Percentiles rank a stretch among this genome's conserved stretches.
Evolutionary conservation across 2,888 invertebrate genomes (phyloP).

Genomic region (Ecdyonurus torrentis): DNA sequence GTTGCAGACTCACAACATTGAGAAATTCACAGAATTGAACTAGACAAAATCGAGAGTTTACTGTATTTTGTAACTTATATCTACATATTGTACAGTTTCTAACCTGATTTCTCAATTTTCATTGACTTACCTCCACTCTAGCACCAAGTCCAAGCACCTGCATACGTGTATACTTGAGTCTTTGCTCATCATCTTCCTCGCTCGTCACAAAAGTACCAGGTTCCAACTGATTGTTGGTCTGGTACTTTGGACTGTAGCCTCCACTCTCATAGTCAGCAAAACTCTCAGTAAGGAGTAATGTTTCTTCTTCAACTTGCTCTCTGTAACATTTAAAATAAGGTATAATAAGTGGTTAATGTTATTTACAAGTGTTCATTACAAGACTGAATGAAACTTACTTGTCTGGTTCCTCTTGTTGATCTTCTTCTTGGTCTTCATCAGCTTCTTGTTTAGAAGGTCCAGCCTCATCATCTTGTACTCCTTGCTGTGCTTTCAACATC

Average conservation of each 20-base stretch:
- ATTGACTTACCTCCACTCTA: slow-evolving; percentile 27
- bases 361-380: not conserved
- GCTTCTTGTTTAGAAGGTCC: slow-evolving; percentile 16
- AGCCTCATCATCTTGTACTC: slow-evolving; percentile 27
- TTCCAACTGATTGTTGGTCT: slow-evolving; percentile 45
- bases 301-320: slow-evolving; percentile 25
- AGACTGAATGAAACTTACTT: not conserved
- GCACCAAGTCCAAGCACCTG: slow-evolving; percentile 43
- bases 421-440: slow-evolving; percentile 16
- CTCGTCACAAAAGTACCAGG: slow-evolving; percentile 58
- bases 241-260: slow-evolving; percentile 64
- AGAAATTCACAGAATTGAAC: too few species aligned
- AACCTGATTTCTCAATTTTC: not conserved
- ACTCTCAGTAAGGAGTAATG: slow-evolving; percentile 32
- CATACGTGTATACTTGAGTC: slow-evolving; percentile 53
- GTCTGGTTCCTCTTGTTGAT: not conserved
- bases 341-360: too few species aligned
- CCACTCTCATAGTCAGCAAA: slow-evolving; percentile 60
- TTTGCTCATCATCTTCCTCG: slow-evolving; percentile 56
- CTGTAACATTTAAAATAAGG: not conserved
- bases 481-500: slow-evolving; percentile 75
- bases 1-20: too few species aligned
- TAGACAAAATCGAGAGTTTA: too few species aligned
- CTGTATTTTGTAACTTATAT: too few species aligned
- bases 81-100: not conserved